phyloP scores from a whole-genome alignment of 2,113 vertebrate genomes.

The Meles meles region DNA sequence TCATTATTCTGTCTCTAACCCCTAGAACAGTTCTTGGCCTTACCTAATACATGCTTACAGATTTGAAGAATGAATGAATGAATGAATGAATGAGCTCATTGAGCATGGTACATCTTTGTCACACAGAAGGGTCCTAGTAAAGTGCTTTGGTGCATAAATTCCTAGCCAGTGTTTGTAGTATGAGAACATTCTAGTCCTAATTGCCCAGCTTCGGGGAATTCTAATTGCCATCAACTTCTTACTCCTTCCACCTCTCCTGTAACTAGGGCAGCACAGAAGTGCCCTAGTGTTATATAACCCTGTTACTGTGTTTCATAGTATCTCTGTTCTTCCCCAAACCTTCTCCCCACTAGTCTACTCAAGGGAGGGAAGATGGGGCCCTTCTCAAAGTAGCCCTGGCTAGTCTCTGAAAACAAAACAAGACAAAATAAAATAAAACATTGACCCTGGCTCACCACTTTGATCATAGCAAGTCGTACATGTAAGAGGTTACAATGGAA shows the following conservation, averaged over 20 bases:
- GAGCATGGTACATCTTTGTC: background rate
- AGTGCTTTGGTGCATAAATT: background rate
- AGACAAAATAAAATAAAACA: background rate
- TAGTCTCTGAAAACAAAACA: background rate
- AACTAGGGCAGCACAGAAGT: background rate
- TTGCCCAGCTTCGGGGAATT: background rate
- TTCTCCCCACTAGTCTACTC: background rate
- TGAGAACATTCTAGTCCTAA: background rate
- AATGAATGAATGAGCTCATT: background rate
- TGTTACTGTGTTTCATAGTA: background rate
- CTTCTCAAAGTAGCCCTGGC: background rate
- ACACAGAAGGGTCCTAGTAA: background rate
- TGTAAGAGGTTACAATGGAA: background rate
- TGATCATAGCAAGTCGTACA: background rate
- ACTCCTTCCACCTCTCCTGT: background rate
- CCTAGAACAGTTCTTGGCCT: background rate
- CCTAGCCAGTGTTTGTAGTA: background rate
- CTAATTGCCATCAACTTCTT: background rate
- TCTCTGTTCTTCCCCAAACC: background rate
- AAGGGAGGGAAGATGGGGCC: background rate
- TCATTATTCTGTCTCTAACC: background rate
- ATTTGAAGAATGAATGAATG: background rate
- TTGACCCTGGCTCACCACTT: background rate
- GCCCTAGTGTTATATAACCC: background rate
- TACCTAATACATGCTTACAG: background rate